Base-by-base conservation (phyloP, 2,888 invertebrate species). In the Camponotus fellah region DNA sequence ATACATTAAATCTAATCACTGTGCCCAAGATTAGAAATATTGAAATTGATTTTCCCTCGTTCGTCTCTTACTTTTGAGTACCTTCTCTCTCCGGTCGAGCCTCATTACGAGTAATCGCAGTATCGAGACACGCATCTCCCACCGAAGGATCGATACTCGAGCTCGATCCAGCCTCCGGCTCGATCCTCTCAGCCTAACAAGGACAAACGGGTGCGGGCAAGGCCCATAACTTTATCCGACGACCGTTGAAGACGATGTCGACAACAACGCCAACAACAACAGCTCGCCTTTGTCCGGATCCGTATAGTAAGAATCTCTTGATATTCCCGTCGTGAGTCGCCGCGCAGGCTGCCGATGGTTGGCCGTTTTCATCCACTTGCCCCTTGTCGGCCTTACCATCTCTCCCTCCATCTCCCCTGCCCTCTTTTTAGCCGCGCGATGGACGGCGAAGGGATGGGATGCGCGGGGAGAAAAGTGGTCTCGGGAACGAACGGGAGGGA, bases 311-410 rank as follows among this genome's bases (percentile, higher is more conserved):
- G 89, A 91, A 91, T 92, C 93, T 89, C 91, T 92, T 91, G 93
- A 93, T 93, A 93, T 92, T 93, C 92, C 89, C 89, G 89, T 91
- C 90, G 90, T 82, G 87, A 89, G 92, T 92, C 92, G 93, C 92
- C 92, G 93, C 89, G 92, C 92, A 92, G 93, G 87, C 93, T 93
- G 92, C 89, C 91, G 92, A 90, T 90, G 90, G 91, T 90, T 89
- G 91, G 90, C 86, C 89, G 87, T 89, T 82, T 88, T 80, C 87
- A 79, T 76, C 85, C 85, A 60, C 53, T 58, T 69, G 71, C 85
- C 62, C 69, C 87, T 83, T 85, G 68, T 76, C 49, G 75, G 65
- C 82, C 46, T 85, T 65, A 69, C 82, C 77, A 56, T 69, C 26
- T 58, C 69, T 62, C 32, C 62, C 82, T 79, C 26, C 26, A 26